Conservation (phyloP, 2,888 invertebrate genomes). For the Ommatoiulus sabulosus region DNA sequence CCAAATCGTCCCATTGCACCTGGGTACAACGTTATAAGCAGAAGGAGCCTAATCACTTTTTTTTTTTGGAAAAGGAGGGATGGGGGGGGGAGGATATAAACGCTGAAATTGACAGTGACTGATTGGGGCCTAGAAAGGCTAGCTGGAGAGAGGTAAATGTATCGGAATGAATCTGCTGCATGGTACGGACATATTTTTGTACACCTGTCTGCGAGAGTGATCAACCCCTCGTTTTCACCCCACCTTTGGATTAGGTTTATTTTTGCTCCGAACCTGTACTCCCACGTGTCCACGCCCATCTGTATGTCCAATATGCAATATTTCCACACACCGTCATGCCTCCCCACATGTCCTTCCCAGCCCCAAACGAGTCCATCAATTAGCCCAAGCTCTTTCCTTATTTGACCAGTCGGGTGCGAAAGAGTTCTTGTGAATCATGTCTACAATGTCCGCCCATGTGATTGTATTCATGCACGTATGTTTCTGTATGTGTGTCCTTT, state of each 20-base stretch:
- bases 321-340: background rate
- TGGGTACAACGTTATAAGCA: background rate
- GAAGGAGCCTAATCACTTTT: background rate
- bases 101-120: conserved; percentile 4
- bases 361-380: background rate
- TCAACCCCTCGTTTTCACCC: background rate
- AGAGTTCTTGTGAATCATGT: conserved; percentile 1
- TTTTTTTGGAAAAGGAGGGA: too few relatives aligned
- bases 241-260: background rate
- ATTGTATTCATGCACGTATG: conserved; percentile 30
- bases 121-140: background rate
- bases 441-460: conserved; percentile 35
- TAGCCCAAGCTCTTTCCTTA: conserved; percentile 9
- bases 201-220: conserved; percentile 29
- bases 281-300: background rate
- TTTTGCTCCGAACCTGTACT: background rate
- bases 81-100: background rate
- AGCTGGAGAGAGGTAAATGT: background rate
- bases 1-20: background rate
- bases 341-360: background rate
- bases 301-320: conserved; percentile 14
- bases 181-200: background rate
- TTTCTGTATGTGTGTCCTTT: conserved; percentile 23
- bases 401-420: conserved; percentile 11
- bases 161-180: background rate